Base-by-base conservation (phyloP, 2,888 invertebrate species). In the Gnatocerus cornutus region DNA sequence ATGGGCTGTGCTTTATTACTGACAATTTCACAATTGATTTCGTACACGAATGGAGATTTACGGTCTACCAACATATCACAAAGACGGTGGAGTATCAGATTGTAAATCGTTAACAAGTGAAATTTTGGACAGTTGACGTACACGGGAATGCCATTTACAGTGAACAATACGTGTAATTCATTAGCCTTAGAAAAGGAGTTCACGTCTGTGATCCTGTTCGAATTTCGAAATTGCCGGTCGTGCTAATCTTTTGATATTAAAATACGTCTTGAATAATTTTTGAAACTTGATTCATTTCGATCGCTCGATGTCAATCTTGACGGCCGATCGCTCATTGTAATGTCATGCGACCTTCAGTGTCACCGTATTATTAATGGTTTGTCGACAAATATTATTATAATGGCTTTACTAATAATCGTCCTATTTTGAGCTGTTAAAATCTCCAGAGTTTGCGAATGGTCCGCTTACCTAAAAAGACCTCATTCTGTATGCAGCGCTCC, bases 401-500 rank as follows among this genome's bases (percentile, higher is more conserved):
- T 21, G 21, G 21, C 21, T 21, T 21, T 21, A 21, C 4, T 21
- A 21, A 21, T 21, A 21, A 21, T 21, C 21, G 21, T 21, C 21
- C 21, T 21, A 21, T 21, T 21, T 21, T 21, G 4, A 21, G 21
- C 21, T 21, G 21, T 21, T 21, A 21, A 21, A 21, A 21, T 21
- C 21, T 21, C 21, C 4, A 21, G 21, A 21, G 37, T 37, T 37
- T 10, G 37, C 9, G 37, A 37, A 37, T 10, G 37, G 37, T 9
- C 37, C 37, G 37, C 9, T 37, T 37, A n/a, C 10, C 37, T n/a
- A 37, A n/a, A 37, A n/a, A 37, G 10, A 37, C 10, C 9, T 21
- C 21, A 21, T 21, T 21, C 4, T 21, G 8, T 13, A 8, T 73
- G 72, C 69, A 65, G 69, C 29, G 8, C 30, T 37, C 10, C 12